Conservation (phyloP, 2,888 invertebrate species). For the Parnassius apollo region DNA sequence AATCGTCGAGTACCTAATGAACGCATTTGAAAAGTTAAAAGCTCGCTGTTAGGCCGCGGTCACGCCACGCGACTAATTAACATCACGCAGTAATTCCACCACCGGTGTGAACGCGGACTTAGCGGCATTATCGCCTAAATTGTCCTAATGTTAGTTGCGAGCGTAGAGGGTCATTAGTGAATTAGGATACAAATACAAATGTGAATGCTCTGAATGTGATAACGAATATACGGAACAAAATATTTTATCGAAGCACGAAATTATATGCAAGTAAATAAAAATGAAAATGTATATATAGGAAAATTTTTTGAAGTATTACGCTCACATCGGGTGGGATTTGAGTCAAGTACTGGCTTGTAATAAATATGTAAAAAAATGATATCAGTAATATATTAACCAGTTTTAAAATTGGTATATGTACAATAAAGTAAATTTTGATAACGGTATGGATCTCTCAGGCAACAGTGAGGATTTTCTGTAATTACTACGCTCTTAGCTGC, state of each 20-base stretch:
- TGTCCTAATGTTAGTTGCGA: conserved; percentile 76
- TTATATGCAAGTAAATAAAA: conserved; percentile 18
- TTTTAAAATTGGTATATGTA: too few species aligned
- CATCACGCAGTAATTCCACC: conserved; percentile 58
- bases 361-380: too few species aligned
- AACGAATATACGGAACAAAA: conserved; percentile 24
- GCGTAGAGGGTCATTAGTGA: conserved; percentile 50
- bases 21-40: conserved; percentile 78
- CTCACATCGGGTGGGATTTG: too few species aligned
- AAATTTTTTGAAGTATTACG: too few species aligned
- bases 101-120: conserved; percentile 68
- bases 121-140: conserved; percentile 75
- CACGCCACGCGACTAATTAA: conserved; percentile 67
- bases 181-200: conserved; percentile 46
- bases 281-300: too few species aligned
- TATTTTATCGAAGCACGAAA: conserved; percentile 25
- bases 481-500: too few species aligned
- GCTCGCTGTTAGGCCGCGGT: conserved; percentile 60
- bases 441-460: too few species aligned
- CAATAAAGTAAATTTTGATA: too few species aligned
- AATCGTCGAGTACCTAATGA: conserved; percentile 66
- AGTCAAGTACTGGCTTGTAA: too few species aligned
- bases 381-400: too few species aligned
- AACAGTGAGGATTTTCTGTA: too few species aligned
- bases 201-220: conserved; percentile 33